These are phyloP conservation scores for Neoascia interrupta DNA, from an alignment of 2,888 invertebrate genomes.

Conservation along the genomic window DNA sequence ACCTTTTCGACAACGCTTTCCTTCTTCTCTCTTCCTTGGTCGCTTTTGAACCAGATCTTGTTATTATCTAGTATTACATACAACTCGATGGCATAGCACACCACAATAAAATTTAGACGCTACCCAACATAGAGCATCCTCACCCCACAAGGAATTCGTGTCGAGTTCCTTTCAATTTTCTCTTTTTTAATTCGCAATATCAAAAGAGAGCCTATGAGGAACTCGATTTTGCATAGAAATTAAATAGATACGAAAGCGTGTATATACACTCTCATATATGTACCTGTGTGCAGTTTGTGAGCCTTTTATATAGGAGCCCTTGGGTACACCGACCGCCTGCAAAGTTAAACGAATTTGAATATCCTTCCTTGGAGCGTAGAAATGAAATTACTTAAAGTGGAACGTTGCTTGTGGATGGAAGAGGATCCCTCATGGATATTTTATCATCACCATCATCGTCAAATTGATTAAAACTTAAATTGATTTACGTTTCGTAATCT, in stretches of 20 bases:
- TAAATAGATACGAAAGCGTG: slow-evolving; percentile 32
- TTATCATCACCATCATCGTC: slow-evolving; percentile 47
- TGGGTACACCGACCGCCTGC: too few relatives aligned
- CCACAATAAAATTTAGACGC: not conserved
- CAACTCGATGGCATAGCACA: too few relatives aligned
- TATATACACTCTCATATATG: not conserved
- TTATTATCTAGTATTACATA: slow-evolving; percentile 36
- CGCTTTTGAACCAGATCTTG: not conserved
- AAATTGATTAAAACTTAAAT: slow-evolving; percentile 67
- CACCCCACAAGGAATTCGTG: slow-evolving; percentile 1
- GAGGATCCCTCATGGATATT: slow-evolving; percentile 1
- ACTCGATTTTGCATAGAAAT: slow-evolving; percentile 38
- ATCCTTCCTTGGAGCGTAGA: slow-evolving; percentile 11
- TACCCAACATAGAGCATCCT: not conserved
- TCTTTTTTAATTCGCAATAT: slow-evolving; percentile 32
- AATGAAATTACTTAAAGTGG: not conserved
- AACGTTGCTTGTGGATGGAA: not conserved
- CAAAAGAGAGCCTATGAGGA: slow-evolving; percentile 40
- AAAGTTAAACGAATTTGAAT: slow-evolving; percentile 41
- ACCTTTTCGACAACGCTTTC: slow-evolving; percentile 5
- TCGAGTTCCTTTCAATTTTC: slow-evolving; percentile 15
- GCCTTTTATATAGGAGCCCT: too few relatives aligned
- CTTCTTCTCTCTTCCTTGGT: not conserved
- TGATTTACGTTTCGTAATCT: slow-evolving; percentile 61
- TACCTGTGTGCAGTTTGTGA: slow-evolving; percentile 22